These are phyloP conservation scores for Leptinotarsa juncta DNA, from an alignment of 2,888 invertebrate genomes.

Conservation along the genomic window DNA sequence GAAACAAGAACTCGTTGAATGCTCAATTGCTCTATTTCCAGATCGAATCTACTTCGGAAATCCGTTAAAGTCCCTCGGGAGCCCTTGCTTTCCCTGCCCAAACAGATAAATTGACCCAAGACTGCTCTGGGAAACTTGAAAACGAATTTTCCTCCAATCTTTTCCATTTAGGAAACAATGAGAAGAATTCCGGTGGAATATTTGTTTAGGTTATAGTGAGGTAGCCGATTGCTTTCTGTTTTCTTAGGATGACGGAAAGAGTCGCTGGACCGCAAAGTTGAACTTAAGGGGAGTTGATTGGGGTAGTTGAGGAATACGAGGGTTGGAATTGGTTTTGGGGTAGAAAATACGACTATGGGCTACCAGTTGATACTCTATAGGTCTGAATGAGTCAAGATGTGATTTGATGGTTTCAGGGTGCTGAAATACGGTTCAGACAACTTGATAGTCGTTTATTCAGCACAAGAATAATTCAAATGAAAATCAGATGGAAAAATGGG, in stretches of 20 bases:
- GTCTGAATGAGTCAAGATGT: not conserved
- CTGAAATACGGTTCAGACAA: too few relatives aligned
- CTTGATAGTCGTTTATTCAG: too few relatives aligned
- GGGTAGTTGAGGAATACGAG: too few relatives aligned
- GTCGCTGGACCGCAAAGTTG: not conserved
- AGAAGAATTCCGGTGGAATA: constrained; percentile 30
- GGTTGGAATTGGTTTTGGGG: not conserved
- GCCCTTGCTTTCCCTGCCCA: constrained; percentile 37
- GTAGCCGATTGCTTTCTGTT: constrained; percentile 32
- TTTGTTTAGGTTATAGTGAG: constrained; percentile 21
- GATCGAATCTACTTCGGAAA: constrained; percentile 40
- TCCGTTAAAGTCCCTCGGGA: constrained; percentile 36
- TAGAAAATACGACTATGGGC: not conserved
- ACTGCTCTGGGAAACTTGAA: constrained; percentile 33
- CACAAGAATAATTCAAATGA: too few relatives aligned
- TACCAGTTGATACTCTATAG: not conserved
- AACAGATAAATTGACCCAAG: constrained; percentile 45
- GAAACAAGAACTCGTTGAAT: not conserved
- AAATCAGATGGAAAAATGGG: too few relatives aligned
- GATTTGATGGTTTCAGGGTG: not conserved
- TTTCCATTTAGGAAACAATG: constrained; percentile 33
- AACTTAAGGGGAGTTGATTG: not conserved
- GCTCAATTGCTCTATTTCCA: constrained; percentile 35
- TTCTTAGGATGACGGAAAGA: constrained; percentile 29
- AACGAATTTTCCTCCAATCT: constrained; percentile 37